phyloP scores from a whole-genome alignment of 2,113 vertebrate species.

The Morphnarchus princeps region DNA sequence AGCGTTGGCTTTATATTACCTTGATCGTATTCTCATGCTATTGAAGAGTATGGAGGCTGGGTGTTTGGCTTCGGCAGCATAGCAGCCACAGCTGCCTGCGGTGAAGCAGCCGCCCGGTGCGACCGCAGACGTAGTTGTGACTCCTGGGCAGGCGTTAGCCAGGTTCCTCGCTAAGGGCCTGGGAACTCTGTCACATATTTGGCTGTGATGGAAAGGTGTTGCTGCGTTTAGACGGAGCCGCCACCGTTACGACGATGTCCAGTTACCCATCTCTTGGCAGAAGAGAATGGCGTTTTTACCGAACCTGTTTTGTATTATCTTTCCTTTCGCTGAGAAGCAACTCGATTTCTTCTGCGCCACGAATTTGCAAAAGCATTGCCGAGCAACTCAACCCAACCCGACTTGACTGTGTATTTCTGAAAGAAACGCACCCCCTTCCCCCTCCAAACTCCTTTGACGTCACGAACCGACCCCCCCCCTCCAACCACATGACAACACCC shows the following conservation, averaged over 20 bases:
- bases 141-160: background rate
- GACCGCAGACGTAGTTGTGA: background rate
- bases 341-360: background rate
- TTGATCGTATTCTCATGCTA: background rate
- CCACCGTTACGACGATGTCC: accelerated
- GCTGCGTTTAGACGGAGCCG: accelerated
- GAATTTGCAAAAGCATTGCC: background rate
- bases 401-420: too few relatives aligned
- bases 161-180: too few relatives aligned
- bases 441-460: background rate
- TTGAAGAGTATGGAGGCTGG: background rate
- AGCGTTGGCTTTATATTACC: background rate
- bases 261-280: background rate
- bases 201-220: background rate
- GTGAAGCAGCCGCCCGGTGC: background rate
- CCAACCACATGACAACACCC: background rate
- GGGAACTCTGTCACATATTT: background rate
- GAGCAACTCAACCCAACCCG: background rate
- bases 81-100: background rate
- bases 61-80: background rate
- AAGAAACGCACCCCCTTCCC: too few relatives aligned
- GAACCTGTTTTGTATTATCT: background rate
- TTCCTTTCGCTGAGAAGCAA: background rate
- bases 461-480: background rate
- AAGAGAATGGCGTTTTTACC: background rate